Base-by-base conservation (phyloP, 1,140 invertebrate species). In the Drosophila ficusphila region DNA sequence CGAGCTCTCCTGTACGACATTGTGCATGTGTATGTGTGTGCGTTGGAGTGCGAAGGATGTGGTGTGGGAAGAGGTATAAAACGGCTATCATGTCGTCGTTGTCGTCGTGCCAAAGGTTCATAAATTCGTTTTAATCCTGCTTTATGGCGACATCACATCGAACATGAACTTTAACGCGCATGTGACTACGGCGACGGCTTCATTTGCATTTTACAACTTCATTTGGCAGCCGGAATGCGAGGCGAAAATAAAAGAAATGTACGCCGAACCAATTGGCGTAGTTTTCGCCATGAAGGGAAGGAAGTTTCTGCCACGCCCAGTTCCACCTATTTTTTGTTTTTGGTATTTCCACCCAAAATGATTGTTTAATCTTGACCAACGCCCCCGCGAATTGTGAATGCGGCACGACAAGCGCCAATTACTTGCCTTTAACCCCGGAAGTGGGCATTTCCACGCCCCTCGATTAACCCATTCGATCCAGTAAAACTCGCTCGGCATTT, bases 191-290 rank as follows among this genome's bases (percentile, higher is more conserved):
- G 38, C 71, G 72, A 64, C 53, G 57, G 79, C 82, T 86, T 86
- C 82, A 86, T 86, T 86, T 86, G 81, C 81, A 86, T 86, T 86
- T 86, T 88, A 86, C 81, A 86, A 86, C 81, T 86, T 86, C 73
- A 88, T 86, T 86, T 88, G 76, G 71, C 52, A 56, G 56, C 52
- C 64, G 60, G 57, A 79, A 69, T 79, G 76, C 58, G 56, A 58
- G 51, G 56, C 64, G 56, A 71, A 75, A 82, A 83, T 72, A 85
- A 85, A 85, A 85, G 71, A 79, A 85, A 76, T 70, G 48, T 42
- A 21, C 57, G 34, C 42, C 65, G 71, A 77, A 78, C 78, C 78
- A 83, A 82, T 85, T 83, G 79, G 49, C 23, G 57, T 54, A 21
- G 58, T 78, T 78, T 78, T 53, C 36, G 27, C 36, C 14, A 34